Conservation (phyloP, 2,113 vertebrate genomes). For the Sceloporus tristichus region DNA sequence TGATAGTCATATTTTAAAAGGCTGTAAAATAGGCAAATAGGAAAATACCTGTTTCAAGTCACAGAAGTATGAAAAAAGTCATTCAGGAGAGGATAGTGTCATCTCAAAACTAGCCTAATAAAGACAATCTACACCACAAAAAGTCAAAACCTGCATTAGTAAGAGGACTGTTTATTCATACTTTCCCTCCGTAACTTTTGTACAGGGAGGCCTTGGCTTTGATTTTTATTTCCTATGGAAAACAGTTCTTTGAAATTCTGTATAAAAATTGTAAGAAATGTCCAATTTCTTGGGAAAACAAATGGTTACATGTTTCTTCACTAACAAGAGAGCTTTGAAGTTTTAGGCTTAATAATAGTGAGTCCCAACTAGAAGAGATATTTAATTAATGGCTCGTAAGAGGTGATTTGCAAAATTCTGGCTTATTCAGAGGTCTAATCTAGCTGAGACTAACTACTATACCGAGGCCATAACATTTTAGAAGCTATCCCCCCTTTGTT, state of each 20-base stretch:
- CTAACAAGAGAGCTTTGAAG: neutral
- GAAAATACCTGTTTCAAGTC: conserved; percentile 12
- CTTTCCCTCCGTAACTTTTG: neutral
- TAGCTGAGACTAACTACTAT: too few relatives aligned
- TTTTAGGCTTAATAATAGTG: neutral
- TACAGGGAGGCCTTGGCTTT: neutral
- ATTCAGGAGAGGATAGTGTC: neutral
- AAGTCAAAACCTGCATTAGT: conserved; percentile 29
- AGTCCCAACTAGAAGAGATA: too few relatives aligned
- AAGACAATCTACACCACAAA: conserved; percentile 8
- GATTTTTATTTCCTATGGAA: neutral
- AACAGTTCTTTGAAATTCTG: neutral
- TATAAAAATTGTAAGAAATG: conserved; percentile 15
- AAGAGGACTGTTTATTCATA: neutral
- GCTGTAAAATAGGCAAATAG: conserved; percentile 5
- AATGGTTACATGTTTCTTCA: neutral
- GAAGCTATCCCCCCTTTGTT: neutral
- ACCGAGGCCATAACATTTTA: neutral
- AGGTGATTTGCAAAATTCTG: neutral
- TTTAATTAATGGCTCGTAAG: too few relatives aligned
- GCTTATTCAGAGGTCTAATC: neutral
- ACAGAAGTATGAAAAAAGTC: conserved; percentile 10
- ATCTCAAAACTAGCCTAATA: neutral
- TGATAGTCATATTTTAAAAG: neutral
- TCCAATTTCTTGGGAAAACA: conserved; percentile 5